Base-by-base conservation (phyloP, 1,140 invertebrate species). In the Telenomus remus region DNA sequence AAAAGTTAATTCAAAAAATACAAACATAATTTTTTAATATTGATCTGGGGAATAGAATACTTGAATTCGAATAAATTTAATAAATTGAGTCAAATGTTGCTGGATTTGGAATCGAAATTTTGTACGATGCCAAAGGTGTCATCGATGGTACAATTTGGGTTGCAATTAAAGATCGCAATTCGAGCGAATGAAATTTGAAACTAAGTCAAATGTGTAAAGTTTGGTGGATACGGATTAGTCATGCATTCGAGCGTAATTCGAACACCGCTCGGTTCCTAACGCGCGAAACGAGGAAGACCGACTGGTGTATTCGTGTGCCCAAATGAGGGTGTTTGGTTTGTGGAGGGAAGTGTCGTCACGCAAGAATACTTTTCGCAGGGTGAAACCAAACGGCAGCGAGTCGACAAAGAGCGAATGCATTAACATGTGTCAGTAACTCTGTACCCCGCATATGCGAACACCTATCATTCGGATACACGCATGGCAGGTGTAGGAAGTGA, bases 401-500 rank as follows among this genome's bases (percentile, higher is more conserved):
- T 57, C 48, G 78, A 70, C 53, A 73, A 72, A 78, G 69, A 81
- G 70, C 73, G 59, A 76, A 71, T 71, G 66, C 54, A 73, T 73
- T 70, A 57, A 80, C 74, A 74, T 79, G 73, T 82, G 79, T 79
- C 76, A 78, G 79, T 83, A 81, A 80, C 13, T 79, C 75, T 73
- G 78, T 76, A 79, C 55, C 82, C 81, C 81, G 78, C 76, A 82
- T 80, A n/a, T n/a, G n/a, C n/a, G 19, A 1, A 78, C 80, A 37
- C 66, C 79, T 85, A 85, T 88, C 83, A 81, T 84, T 86, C 82
- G 84, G 86, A 87, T 83, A 85, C 82, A 86, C 84, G 86, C 84
- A 85, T 85, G 86, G 78, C 87, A 88, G 86, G 86, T 88, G 86
- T 84, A 83, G 86, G 86, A 87, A 87, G 75, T 85, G 85, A 87